Evolutionary conservation across 2,888 invertebrate genomes (phyloP).

Genomic region (Diplolepis rosae): DNA sequence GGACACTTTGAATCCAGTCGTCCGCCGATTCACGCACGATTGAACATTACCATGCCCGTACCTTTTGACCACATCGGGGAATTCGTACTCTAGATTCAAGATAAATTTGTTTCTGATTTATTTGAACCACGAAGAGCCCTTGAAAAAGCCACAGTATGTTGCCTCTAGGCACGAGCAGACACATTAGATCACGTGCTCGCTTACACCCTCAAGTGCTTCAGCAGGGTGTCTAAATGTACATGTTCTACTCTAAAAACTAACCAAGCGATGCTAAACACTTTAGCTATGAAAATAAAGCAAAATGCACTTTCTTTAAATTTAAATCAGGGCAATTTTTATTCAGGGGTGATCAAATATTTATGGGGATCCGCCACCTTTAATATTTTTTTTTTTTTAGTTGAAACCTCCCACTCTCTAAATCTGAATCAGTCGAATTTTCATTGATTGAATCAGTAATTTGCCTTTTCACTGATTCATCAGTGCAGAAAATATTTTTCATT

Average conservation of each 20-base stretch:
- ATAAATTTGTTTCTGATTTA: conserved; percentile 69
- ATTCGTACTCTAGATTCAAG: conserved; percentile 45
- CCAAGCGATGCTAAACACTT: background rate
- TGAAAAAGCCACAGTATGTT: conserved; percentile 54
- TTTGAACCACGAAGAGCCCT: conserved; percentile 60
- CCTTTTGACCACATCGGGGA: conserved; percentile 38
- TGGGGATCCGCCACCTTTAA: no score
- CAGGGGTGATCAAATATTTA: no score
- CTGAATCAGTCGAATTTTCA: no score
- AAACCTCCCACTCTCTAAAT: no score
- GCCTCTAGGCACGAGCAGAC: conserved; percentile 53
- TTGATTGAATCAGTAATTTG: no score
- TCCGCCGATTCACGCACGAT: conserved; percentile 64
- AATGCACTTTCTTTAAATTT: no score
- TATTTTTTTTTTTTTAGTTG: no score
- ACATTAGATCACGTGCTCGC: conserved; percentile 68
- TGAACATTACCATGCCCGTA: conserved; percentile 49
- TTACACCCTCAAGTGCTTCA: conserved; percentile 66
- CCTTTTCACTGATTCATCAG: no score
- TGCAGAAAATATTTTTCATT: no score
- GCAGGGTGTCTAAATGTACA: conserved; percentile 12
- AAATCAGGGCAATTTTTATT: no score
- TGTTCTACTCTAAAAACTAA: background rate
- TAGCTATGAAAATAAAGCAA: background rate
- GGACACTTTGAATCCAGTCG: conserved; percentile 61